phyloP scores from a whole-genome alignment of 1,140 invertebrate species.

The Drosophila fuyamai region DNA sequence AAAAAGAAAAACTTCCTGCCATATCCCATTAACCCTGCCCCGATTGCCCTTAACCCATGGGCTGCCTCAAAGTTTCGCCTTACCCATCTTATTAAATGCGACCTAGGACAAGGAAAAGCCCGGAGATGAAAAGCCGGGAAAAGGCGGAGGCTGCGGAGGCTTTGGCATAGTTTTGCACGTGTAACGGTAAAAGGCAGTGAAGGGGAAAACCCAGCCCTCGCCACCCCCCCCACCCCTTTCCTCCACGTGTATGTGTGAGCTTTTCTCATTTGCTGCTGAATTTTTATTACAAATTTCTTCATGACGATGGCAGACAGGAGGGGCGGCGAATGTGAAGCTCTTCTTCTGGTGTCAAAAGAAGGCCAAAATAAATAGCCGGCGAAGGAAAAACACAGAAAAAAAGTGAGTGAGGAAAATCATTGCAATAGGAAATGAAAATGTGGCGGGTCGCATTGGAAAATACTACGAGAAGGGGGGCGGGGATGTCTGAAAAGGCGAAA shows the following conservation, averaged over 20 bases:
- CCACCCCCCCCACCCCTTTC: not conserved
- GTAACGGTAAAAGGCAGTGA: conserved; percentile 54
- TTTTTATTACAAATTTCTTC: conserved; percentile 83
- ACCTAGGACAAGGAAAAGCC: conserved; percentile 25
- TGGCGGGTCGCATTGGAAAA: conserved; percentile 37
- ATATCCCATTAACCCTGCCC: conserved; percentile 19
- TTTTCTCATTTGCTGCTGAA: conserved; percentile 82
- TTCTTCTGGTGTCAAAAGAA: conserved; percentile 29
- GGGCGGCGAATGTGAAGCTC: conserved; percentile 4
- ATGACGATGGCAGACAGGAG: conserved; percentile 65
- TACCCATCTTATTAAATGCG: conserved; percentile 43
- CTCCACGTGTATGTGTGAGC: conserved; percentile 17
- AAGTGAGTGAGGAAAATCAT: conserved; percentile 59
- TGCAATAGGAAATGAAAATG: conserved; percentile 83
- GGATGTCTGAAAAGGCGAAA: not conserved
- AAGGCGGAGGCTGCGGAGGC: conserved; percentile 23
- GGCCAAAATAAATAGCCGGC: conserved; percentile 75
- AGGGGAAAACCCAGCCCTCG: not conserved
- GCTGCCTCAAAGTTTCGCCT: conserved; percentile 30
- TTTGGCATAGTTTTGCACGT: conserved; percentile 76
- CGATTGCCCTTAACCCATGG: conserved; percentile 1
- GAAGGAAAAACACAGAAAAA: conserved; percentile 14
- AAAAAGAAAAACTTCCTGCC: conserved; percentile 6
- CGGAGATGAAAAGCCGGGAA: not conserved
- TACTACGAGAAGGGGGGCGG: not conserved